These are phyloP conservation scores for Crocuta crocuta DNA, from an alignment of 2,113 vertebrate species.

Conservation along the genomic window DNA sequence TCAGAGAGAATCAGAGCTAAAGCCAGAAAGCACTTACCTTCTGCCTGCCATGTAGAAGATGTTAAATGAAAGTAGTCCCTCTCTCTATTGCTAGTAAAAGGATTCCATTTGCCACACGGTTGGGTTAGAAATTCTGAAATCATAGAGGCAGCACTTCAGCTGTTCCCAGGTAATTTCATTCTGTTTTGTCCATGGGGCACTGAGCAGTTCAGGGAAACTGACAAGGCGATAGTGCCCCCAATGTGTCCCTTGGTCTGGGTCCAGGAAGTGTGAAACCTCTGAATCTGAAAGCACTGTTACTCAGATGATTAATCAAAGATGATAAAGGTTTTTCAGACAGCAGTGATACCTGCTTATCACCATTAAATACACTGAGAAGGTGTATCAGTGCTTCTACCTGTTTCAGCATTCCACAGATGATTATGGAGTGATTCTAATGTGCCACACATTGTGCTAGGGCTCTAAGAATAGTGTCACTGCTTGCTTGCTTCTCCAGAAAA, in stretches of 20 bases:
- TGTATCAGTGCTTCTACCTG: neutral
- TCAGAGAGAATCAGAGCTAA: neutral
- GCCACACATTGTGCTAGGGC: neutral
- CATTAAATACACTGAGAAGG: neutral
- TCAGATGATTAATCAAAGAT: neutral
- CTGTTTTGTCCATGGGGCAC: neutral
- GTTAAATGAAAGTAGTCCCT: neutral
- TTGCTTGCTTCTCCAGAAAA: slow-evolving; percentile 16
- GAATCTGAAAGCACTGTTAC: neutral
- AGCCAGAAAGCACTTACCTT: neutral
- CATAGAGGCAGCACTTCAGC: neutral
- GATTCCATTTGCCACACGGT: neutral
- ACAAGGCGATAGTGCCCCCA: neutral
- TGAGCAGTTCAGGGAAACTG: neutral
- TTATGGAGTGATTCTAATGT: neutral
- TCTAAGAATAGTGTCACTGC: neutral
- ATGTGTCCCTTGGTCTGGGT: neutral
- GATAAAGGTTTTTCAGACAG: neutral
- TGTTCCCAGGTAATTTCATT: neutral
- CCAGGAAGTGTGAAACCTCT: neutral
- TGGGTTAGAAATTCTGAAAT: neutral
- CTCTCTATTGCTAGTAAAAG: neutral
- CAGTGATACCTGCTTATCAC: neutral
- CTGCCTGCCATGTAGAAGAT: neutral
- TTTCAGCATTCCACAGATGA: neutral